Percentiles rank a stretch among this genome's conserved stretches.
These are phyloP conservation scores for Coregonus clupeaformis DNA, from an alignment of 2,113 vertebrate species.

Conservation along the genomic window DNA sequence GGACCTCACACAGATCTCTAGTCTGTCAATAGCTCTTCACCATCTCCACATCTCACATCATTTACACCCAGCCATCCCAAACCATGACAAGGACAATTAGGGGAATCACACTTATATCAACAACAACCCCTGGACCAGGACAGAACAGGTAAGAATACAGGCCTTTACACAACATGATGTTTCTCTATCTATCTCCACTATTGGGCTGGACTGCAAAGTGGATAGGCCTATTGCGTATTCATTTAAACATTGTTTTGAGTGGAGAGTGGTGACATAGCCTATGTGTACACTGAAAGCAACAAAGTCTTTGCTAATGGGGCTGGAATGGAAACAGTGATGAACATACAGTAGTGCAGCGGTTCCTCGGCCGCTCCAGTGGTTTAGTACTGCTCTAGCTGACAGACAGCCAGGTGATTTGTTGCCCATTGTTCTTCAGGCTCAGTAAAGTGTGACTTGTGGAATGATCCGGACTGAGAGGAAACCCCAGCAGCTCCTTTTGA, in stretches of 20 bases:
- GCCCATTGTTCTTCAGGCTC: constrained; percentile 21
- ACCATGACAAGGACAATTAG: background rate
- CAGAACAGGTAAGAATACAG: no score
- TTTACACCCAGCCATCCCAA: background rate
- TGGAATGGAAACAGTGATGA: background rate
- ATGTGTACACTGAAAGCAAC: background rate
- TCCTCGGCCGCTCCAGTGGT: background rate
- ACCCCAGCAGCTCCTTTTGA: constrained; percentile 11
- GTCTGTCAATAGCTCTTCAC: background rate
- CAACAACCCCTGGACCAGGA: no score
- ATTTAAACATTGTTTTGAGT: no score
- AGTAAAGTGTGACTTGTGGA: constrained; percentile 15
- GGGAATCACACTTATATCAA: no score
- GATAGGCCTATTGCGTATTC: no score
- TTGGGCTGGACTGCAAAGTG: no score
- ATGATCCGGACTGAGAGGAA: constrained; percentile 9
- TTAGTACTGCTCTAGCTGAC: background rate
- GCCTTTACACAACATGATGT: no score
- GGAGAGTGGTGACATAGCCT: background rate
- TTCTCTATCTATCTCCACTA: no score
- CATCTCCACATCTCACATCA: background rate
- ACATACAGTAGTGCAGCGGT: background rate
- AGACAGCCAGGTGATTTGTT: constrained; percentile 34
- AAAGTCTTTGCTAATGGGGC: background rate
- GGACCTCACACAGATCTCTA: background rate